A percentile compares a stretch with the other conserved stretches of the same genome.
These are phyloP conservation scores for Mythimna vitellina DNA, from an alignment of 2,888 invertebrate species.

Conservation along the genomic window DNA sequence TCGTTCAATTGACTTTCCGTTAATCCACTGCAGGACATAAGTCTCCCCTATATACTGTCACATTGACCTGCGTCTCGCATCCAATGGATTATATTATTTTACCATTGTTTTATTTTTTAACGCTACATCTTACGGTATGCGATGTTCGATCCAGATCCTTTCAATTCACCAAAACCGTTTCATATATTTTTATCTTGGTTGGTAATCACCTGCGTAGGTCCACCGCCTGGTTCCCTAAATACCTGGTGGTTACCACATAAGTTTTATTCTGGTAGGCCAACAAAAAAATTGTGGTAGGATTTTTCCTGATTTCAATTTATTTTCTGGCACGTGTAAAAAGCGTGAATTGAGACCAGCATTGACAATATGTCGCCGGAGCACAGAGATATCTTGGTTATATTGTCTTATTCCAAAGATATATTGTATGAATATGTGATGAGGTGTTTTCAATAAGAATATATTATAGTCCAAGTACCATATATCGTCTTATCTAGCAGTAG, in stretches of 20 bases:
- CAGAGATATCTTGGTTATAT: slow-evolving; percentile 46
- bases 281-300: not conserved
- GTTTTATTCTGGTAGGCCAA: not conserved
- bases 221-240: not conserved
- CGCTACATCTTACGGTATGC: not conserved
- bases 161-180: no score
- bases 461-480: slow-evolving; percentile 42
- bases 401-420: slow-evolving; percentile 57
- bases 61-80: not conserved
- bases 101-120: not conserved
- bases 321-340: not conserved
- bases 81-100: not conserved
- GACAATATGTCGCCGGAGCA: slow-evolving; percentile 13
- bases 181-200: not conserved
- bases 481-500: slow-evolving; percentile 30
- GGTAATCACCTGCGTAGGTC: not conserved
- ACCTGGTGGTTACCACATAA: not conserved
- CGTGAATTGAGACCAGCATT: slow-evolving; percentile 6
- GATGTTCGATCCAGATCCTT: not conserved
- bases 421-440: slow-evolving; percentile 56
- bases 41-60: no score
- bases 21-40: no score
- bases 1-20: no score
- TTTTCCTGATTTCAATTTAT: not conserved
- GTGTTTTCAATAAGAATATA: slow-evolving; percentile 60